Base-by-base conservation (phyloP, 2,888 invertebrate genomes). In the Rhagonycha lutea region DNA sequence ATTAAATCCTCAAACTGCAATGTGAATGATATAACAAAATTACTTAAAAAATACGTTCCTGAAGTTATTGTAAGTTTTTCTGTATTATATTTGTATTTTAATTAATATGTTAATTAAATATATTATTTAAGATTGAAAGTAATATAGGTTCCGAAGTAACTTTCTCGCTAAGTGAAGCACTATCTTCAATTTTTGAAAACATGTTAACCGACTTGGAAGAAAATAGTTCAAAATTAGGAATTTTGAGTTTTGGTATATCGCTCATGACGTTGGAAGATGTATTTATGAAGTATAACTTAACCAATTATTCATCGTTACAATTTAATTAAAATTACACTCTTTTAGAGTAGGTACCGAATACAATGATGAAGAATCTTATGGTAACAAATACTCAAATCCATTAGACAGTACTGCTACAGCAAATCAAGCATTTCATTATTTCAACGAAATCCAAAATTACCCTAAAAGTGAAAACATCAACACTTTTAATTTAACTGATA, bases 241-340 rank as follows among this genome's bases (percentile, higher is more conserved):
- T 95, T 69, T 91, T 91, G 76, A 94, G 95, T 84, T 97, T 94
- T 86, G 97, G 97, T 7, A 92, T 96, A 18, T 92, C 95, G 5
- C 92, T 96, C 12, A 96, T 96, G 3, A 95, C 96, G 0, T 89
- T 97, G 88, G 97, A 97, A 88, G 97, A 97, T 88, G 96, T 97
- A 0, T 96, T 96, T 84, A 92, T 96, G 91, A 93, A 92, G 92
- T 92, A 89, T 47, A 89, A 90, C 83, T 18, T 23, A 72, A 26
- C 4, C 4, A 26, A 47, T 67, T 29, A 68, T 72, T 14, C 65
- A 26, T 65, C 9, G 47, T 65, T 67, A 77, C 47, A 68, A 18
- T n/a, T 18, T 14, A n/a, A 29, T 69, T 75, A 73, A 14, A 32
- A 73, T 28, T 24, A 61, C n/a, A 8, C n/a, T 47, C 8, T 18